Conservation (phyloP, 2,797 vertebrate genomes). For the Decapterus maruadsi region DNA sequence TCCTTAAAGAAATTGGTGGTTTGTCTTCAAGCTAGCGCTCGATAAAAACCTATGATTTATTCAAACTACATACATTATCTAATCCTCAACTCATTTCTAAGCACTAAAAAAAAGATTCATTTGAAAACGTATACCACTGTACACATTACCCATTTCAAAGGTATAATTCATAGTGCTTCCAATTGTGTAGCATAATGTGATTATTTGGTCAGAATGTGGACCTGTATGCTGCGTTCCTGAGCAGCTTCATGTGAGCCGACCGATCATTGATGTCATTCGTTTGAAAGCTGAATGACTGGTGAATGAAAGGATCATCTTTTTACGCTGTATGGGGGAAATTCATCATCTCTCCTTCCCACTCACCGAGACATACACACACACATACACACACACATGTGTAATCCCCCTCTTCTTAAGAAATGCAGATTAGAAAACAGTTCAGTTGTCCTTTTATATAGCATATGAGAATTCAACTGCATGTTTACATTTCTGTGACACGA, state of each 20-base stretch:
- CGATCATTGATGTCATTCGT: slow-evolving; percentile 47
- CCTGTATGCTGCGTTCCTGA: neutral
- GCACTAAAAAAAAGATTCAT: neutral
- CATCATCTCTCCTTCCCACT: slow-evolving; percentile 74
- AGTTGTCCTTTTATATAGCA: slow-evolving; percentile 39
- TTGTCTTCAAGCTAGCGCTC: neutral
- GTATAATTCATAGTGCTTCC: neutral
- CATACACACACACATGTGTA: slow-evolving; percentile 44
- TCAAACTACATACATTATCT: neutral
- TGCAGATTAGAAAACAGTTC: slow-evolving; percentile 70
- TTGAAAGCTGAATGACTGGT: slow-evolving; percentile 62
- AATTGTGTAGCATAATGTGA: slow-evolving; percentile 45
- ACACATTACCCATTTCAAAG: slow-evolving; percentile 23
- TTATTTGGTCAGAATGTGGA: slow-evolving; percentile 54
- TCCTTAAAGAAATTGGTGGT: neutral
- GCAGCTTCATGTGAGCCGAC: slow-evolving; percentile 23
- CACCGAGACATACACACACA: slow-evolving; percentile 10
- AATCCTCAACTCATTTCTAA: neutral
- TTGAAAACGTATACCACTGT: slow-evolving; percentile 4
- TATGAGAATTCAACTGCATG: slow-evolving; percentile 54
- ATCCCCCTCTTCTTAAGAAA: slow-evolving; percentile 71
- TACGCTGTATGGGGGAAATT: slow-evolving; percentile 60
- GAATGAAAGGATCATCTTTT: slow-evolving; percentile 70
- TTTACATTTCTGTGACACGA: slow-evolving; percentile 60
- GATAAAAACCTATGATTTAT: no score